These are phyloP conservation scores for Pemphigus obesinymphae DNA, from an alignment of 1,140 invertebrate species.

Conservation along the genomic window DNA sequence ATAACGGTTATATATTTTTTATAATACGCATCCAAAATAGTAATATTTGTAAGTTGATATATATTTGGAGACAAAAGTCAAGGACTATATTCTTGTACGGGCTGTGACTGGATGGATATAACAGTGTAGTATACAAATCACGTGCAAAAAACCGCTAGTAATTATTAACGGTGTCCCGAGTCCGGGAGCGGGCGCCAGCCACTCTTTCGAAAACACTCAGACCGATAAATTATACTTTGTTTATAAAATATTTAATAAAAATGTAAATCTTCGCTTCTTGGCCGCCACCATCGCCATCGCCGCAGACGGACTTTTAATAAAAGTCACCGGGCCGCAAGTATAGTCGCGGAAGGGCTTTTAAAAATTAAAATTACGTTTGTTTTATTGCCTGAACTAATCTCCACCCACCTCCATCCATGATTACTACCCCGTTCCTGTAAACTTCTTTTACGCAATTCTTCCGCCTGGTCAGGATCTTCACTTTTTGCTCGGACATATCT, in stretches of 20 bases:
- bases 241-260: slow-evolving; percentile 42
- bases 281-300: no score
- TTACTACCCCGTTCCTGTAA: not conserved
- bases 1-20: no score
- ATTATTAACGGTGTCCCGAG: slow-evolving; percentile 34
- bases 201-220: slow-evolving; percentile 21
- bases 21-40: no score
- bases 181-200: not conserved
- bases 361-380: slow-evolving; percentile 42
- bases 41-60: no score
- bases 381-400: slow-evolving; percentile 35
- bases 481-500: slow-evolving; percentile 16
- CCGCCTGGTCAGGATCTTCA: not conserved
- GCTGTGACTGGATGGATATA: not conserved
- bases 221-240: slow-evolving; percentile 39
- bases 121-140: slow-evolving; percentile 2
- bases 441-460: no score
- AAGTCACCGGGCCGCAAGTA: slow-evolving; percentile 27
- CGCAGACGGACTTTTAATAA: slow-evolving; percentile 40
- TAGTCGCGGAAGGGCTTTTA: slow-evolving; percentile 25
- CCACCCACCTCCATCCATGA: not conserved
- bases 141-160: slow-evolving; percentile 10
- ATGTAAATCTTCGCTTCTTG: slow-evolving; percentile 39
- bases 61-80: no score
- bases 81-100: not conserved